phyloP scores from a whole-genome alignment of 2,888 invertebrate genomes.

The Diploptera punctata region DNA sequence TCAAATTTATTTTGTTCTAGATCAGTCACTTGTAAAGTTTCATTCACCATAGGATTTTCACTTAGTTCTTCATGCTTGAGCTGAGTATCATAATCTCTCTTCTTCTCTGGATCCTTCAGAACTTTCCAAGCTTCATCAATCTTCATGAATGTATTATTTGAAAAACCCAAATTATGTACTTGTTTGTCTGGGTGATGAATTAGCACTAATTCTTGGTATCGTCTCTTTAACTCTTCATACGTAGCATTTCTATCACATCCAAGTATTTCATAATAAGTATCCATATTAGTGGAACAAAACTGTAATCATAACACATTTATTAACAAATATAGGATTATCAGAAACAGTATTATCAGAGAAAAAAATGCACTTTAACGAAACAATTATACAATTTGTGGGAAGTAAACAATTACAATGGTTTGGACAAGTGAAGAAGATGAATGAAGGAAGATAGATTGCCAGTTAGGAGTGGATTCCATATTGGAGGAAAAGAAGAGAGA shows the following conservation, averaged over 20 bases:
- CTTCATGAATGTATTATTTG: conserved; percentile 55
- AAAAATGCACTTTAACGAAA: no score
- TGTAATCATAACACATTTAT: no score
- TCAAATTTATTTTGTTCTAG: conserved; percentile 56
- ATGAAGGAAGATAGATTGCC: no score
- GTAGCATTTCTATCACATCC: conserved; percentile 62
- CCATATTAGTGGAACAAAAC: no score
- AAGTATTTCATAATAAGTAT: conserved; percentile 61
- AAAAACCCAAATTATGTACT: conserved; percentile 45
- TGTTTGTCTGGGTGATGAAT: conserved; percentile 69
- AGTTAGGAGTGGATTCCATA: no score
- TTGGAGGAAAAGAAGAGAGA: no score
- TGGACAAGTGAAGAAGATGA: no score
- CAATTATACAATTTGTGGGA: no score
- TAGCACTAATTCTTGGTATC: conserved; percentile 64
- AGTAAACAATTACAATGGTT: no score
- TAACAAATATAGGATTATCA: no score
- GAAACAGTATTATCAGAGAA: no score
- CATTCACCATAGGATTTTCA: conserved; percentile 65
- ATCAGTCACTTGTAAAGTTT: conserved; percentile 60
- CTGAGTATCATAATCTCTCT: conserved; percentile 70
- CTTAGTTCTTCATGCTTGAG: conserved; percentile 64
- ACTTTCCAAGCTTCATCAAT: conserved; percentile 77
- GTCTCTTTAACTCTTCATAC: conserved; percentile 65
- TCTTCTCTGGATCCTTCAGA: conserved; percentile 64